These are phyloP conservation scores for Muntiacus muntjak DNA, from an alignment of 2,113 vertebrate genomes.

Conservation along the genomic window DNA sequence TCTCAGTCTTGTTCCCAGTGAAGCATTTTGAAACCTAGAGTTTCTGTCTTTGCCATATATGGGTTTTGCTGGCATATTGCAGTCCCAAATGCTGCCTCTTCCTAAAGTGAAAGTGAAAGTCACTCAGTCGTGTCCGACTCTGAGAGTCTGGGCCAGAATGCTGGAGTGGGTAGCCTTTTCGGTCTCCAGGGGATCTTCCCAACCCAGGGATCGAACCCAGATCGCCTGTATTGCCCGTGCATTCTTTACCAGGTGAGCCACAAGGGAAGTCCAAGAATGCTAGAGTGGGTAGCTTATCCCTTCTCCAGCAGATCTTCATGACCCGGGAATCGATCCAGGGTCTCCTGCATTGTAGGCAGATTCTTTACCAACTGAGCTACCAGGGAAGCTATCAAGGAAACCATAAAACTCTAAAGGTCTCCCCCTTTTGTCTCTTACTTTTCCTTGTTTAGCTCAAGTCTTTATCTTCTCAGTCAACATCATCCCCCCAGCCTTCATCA, in stretches of 20 bases:
- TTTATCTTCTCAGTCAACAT: neutral
- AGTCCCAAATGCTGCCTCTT: neutral
- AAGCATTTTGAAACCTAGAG: neutral
- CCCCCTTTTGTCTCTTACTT: neutral
- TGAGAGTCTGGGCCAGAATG: neutral
- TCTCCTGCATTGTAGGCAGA: neutral
- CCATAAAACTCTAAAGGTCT: neutral
- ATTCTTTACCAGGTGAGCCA: neutral
- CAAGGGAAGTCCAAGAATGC: neutral
- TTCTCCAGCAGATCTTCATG: neutral
- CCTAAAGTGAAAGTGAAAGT: neutral
- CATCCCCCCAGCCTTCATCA: neutral
- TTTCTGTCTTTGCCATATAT: neutral
- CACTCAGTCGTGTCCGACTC: neutral
- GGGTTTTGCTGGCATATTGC: neutral
- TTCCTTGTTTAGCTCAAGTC: neutral
- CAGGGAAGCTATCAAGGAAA: neutral
- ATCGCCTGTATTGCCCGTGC: fast-evolving
- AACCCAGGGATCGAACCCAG: neutral
- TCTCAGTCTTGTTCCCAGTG: neutral
- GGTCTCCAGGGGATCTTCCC: neutral
- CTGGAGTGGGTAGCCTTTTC: neutral
- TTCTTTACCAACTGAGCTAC: neutral
- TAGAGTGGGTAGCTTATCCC: neutral
- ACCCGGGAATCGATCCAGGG: neutral